These are phyloP conservation scores for Graphium colonna DNA, from an alignment of 2,888 invertebrate species.

Conservation along the genomic window DNA sequence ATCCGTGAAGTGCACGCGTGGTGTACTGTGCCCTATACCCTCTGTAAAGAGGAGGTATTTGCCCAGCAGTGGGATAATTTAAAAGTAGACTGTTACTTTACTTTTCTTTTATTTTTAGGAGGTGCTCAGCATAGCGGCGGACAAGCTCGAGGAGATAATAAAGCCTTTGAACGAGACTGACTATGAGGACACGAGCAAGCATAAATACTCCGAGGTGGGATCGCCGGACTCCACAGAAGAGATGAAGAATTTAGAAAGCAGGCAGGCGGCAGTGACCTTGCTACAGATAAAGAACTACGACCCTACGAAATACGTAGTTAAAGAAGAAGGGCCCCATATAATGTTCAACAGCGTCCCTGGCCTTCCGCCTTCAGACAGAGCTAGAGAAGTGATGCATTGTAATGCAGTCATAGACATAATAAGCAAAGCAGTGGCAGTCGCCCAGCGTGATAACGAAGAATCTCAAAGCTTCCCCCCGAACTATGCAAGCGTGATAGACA, in stretches of 20 bases:
- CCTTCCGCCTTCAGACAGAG: constrained; percentile 77
- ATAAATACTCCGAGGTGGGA: constrained; percentile 66
- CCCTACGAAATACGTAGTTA: constrained; percentile 67
- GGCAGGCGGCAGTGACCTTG: constrained; percentile 74
- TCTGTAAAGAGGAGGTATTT: no score
- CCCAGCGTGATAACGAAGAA: constrained; percentile 73
- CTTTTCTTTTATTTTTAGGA: constrained; percentile 79
- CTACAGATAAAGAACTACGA: constrained; percentile 77
- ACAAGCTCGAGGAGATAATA: constrained; percentile 80
- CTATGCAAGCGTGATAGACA: constrained; percentile 57
- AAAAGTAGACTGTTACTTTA: no score
- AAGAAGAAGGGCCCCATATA: constrained; percentile 76
- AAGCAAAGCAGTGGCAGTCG: constrained; percentile 74
- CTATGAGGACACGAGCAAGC: constrained; percentile 54
- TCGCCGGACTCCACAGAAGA: constrained; percentile 77
- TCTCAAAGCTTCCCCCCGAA: constrained; percentile 57
- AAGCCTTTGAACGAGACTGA: constrained; percentile 65
- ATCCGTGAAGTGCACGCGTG: no score
- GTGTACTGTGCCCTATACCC: no score
- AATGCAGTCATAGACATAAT: constrained; percentile 76
- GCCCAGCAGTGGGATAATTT: no score
- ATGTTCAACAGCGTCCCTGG: constrained; percentile 80
- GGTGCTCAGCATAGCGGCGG: constrained; percentile 77
- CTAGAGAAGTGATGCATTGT: constrained; percentile 75
- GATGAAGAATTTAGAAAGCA: constrained; percentile 75